These are phyloP conservation scores for Gadopsis bispinosus DNA, from an alignment of 2,797 vertebrate genomes.

Conservation along the genomic window DNA sequence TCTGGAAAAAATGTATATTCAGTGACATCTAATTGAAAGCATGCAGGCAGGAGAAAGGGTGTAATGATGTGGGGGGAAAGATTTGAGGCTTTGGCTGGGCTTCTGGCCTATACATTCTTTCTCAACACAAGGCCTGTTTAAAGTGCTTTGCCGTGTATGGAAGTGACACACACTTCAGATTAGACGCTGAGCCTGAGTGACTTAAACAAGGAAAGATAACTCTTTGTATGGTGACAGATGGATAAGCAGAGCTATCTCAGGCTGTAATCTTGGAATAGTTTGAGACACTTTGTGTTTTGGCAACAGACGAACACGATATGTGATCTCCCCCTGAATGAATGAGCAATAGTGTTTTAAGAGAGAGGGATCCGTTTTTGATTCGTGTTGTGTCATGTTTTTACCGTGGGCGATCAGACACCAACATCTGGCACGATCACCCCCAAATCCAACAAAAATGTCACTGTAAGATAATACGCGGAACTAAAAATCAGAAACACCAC, in stretches of 20 bases:
- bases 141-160: slow-evolving; percentile 27
- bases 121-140: slow-evolving; percentile 33
- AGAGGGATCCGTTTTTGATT: slow-evolving; percentile 75
- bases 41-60: slow-evolving; percentile 38
- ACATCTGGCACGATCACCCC: slow-evolving; percentile 59
- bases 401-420: slow-evolving; percentile 70
- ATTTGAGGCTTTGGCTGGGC: slow-evolving; percentile 55
- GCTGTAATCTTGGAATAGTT: slow-evolving; percentile 79
- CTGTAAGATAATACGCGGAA: slow-evolving; percentile 57
- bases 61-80: slow-evolving; percentile 27
- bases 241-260: slow-evolving; percentile 71
- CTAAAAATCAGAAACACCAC: slow-evolving; percentile 34
- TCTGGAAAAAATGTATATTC: slow-evolving; percentile 72
- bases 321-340: slow-evolving; percentile 78
- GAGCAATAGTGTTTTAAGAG: slow-evolving; percentile 76
- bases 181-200: slow-evolving; percentile 76
- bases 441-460: slow-evolving; percentile 57
- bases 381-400: slow-evolving; percentile 81
- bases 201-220: slow-evolving; percentile 77
- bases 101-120: slow-evolving; percentile 63
- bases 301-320: slow-evolving; percentile 82
- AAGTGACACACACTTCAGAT: slow-evolving; percentile 66
- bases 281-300: slow-evolving; percentile 84
- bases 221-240: slow-evolving; percentile 76
- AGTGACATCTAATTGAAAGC: slow-evolving; percentile 62